A percentile compares a stretch with the other conserved stretches of the same genome.
Evolutionary conservation across 2,113 vertebrate genomes (phyloP).

Genomic region (Ptilonorhynchus violaceus): DNA sequence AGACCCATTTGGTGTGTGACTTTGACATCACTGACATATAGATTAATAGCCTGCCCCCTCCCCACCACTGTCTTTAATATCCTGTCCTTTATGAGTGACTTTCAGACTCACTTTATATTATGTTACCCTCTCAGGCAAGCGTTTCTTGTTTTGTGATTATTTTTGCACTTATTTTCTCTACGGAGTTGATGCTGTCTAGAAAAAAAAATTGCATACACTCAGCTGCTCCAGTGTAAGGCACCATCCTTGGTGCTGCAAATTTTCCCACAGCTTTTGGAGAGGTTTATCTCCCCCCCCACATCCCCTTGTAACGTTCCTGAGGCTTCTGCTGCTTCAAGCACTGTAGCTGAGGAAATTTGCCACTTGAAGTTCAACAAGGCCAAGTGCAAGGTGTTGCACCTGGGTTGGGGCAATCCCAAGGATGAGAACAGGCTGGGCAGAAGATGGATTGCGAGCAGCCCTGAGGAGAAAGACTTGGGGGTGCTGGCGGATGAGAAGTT

Average conservation of each 20-base stretch:
- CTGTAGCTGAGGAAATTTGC: neutral
- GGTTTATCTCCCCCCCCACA: no score
- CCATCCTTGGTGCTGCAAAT: neutral
- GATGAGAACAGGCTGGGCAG: neutral
- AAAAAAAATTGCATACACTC: neutral
- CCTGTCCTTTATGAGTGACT: slow-evolving; percentile 69
- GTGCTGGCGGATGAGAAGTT: neutral
- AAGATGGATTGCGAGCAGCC: neutral
- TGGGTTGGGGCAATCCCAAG: neutral
- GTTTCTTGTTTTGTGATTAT: slow-evolving; percentile 26
- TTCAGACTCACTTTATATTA: slow-evolving; percentile 51
- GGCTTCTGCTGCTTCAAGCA: neutral
- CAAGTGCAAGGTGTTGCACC: neutral
- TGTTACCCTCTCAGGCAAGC: neutral
- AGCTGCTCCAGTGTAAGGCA: neutral
- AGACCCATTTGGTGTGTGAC: slow-evolving; percentile 44
- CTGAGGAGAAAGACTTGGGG: neutral
- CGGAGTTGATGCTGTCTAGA: slow-evolving; percentile 10
- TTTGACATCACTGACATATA: slow-evolving; percentile 56
- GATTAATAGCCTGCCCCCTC: slow-evolving; percentile 50
- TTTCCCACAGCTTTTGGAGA: no score
- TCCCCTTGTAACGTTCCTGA: neutral
- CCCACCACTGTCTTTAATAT: slow-evolving; percentile 61
- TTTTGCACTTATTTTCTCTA: slow-evolving; percentile 5
- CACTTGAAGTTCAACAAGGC: neutral